Percentiles rank a stretch among this genome's conserved stretches.
phyloP scores from a whole-genome alignment of 2,888 invertebrate species.

The Theretra japonica region DNA sequence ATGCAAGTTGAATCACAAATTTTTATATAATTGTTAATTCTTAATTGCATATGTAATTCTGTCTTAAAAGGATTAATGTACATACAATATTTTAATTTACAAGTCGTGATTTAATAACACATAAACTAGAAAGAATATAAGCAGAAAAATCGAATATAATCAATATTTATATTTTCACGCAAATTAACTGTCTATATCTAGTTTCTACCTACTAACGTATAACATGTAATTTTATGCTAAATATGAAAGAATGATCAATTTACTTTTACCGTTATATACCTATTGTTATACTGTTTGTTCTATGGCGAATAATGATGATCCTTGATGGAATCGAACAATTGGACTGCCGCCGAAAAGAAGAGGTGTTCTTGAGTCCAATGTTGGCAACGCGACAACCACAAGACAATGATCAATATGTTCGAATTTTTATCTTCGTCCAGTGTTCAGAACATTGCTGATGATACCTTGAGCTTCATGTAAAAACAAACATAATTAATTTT shows the following conservation, averaged over 20 bases:
- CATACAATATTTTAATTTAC: no score
- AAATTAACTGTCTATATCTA: no score
- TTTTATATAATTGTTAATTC: no score
- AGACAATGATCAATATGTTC: neutral
- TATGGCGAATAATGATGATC: no score
- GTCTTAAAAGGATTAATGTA: neutral
- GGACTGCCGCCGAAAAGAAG: neutral
- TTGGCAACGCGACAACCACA: neutral
- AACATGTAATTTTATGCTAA: neutral
- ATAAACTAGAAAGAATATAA: no score
- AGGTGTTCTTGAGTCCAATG: neutral
- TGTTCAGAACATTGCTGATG: neutral
- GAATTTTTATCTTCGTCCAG: neutral
- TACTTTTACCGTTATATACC: no score
- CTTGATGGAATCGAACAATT: neutral
- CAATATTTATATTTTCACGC: no score
- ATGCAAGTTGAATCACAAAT: neutral
- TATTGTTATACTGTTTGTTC: neutral
- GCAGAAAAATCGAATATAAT: neutral
- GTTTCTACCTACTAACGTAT: no score
- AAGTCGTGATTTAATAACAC: no score
- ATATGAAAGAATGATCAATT: neutral
- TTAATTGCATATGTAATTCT: neutral
- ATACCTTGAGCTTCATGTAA: neutral
- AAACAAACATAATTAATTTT: no score